phyloP scores from a whole-genome alignment of 2,797 vertebrate genomes.

The Dipus sagitta region DNA sequence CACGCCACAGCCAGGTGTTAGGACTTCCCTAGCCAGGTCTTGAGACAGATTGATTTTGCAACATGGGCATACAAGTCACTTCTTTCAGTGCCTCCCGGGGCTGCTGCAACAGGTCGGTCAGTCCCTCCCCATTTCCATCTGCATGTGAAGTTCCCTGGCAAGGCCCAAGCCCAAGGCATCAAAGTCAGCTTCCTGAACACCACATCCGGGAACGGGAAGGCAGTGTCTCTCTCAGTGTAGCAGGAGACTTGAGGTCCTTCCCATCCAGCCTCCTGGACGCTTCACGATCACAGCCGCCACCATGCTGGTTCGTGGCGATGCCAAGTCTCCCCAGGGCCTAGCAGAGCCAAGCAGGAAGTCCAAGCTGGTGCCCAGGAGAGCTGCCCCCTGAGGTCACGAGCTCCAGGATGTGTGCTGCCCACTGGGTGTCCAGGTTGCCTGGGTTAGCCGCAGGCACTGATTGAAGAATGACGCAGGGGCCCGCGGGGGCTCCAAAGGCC shows the following conservation, averaged over 20 bases:
- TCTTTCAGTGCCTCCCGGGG: conserved; percentile 45
- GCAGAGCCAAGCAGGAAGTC: neutral
- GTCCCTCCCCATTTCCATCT: neutral
- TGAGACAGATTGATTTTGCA: conserved; percentile 79
- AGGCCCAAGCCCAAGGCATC: neutral
- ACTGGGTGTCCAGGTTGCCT: neutral
- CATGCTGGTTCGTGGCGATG: neutral
- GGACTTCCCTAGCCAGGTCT: neutral
- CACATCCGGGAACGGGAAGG: conserved; percentile 59
- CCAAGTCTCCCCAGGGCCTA: neutral
- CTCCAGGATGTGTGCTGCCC: neutral
- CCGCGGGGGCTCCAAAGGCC: neutral
- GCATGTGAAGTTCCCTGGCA: neutral
- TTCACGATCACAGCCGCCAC: neutral
- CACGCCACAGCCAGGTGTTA: neutral
- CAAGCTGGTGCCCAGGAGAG: neutral
- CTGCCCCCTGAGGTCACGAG: neutral
- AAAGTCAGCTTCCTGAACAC: conserved; percentile 56
- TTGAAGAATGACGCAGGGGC: conserved; percentile 81
- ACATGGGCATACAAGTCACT: neutral
- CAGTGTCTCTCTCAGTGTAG: neutral
- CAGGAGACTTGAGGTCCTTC: neutral
- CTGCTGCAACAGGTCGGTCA: conserved; percentile 62
- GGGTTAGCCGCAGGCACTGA: conserved; percentile 85
- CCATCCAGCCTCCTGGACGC: neutral